phyloP scores from a whole-genome alignment of 2,113 vertebrate genomes.

The Burhinus bistriatus region DNA sequence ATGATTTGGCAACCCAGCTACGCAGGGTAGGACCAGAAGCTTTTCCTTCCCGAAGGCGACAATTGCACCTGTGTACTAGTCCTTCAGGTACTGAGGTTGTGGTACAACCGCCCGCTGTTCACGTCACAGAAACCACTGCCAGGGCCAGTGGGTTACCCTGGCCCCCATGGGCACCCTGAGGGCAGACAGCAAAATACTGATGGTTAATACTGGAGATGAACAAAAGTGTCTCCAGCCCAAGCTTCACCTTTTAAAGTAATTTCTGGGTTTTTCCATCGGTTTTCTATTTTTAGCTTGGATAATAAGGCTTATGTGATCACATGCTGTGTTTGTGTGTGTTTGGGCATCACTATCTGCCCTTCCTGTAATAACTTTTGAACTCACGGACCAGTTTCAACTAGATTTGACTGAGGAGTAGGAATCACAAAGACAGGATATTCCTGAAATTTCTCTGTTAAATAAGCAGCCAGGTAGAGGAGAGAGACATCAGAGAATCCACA shows the following conservation, averaged over 20 bases:
- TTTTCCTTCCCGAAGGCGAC: background rate
- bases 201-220: background rate
- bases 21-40: background rate
- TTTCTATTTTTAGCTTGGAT: background rate
- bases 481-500: background rate
- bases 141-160: background rate
- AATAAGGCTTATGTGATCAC: background rate
- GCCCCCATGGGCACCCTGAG: background rate
- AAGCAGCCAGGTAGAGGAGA: background rate
- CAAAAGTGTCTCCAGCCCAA: background rate
- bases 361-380: background rate
- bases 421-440: background rate
- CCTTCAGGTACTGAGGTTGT: background rate
- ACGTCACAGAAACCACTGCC: background rate
- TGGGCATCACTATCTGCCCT: background rate
- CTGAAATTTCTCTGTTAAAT: background rate
- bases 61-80: accelerated
- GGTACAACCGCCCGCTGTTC: background rate
- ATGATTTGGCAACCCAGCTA: background rate
- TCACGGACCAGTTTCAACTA: background rate
- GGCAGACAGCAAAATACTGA: background rate
- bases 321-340: background rate
- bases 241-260: background rate
- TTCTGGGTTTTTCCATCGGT: background rate
- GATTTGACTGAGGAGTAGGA: background rate